These are phyloP conservation scores for Aethes cnicana DNA, from an alignment of 2,888 invertebrate genomes.

Conservation along the genomic window DNA sequence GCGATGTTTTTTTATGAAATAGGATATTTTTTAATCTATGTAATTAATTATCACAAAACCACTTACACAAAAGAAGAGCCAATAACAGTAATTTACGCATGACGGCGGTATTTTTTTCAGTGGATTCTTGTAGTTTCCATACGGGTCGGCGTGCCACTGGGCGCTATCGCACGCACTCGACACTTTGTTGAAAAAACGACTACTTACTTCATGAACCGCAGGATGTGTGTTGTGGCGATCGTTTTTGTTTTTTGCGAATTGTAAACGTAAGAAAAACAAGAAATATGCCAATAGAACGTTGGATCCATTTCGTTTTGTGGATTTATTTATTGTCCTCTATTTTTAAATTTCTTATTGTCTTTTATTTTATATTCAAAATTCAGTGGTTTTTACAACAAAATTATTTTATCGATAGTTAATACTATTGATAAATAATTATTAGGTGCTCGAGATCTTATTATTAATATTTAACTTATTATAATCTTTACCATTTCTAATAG, in stretches of 20 bases:
- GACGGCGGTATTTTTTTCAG: conserved; percentile 34
- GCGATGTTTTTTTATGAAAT: too few species aligned
- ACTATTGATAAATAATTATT: too few species aligned
- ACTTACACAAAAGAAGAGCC: conserved; percentile 71
- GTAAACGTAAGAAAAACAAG: neutral
- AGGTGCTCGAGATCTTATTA: too few species aligned
- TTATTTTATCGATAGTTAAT: too few species aligned
- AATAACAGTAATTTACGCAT: conserved; percentile 68
- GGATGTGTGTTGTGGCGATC: conserved; percentile 2
- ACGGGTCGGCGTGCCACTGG: neutral
- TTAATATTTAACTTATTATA: too few species aligned
- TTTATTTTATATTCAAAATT: too few species aligned
- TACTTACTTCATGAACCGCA: neutral
- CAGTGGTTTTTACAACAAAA: too few species aligned
- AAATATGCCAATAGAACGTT: too few species aligned
- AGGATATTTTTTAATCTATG: neutral
- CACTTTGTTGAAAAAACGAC: conserved; percentile 15
- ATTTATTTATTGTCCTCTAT: too few species aligned
- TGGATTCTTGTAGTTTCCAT: neutral
- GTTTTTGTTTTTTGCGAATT: neutral
- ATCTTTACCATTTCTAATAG: too few species aligned
- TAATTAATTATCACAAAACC: conserved; percentile 1
- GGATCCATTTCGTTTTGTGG: too few species aligned
- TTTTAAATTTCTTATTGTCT: too few species aligned
- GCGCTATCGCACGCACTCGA: neutral